Evolutionary conservation across 2,113 vertebrate genomes (phyloP), one percentile per base, ranked within the genome.

Genomic region (Xiphophorus couchianus): DNA sequence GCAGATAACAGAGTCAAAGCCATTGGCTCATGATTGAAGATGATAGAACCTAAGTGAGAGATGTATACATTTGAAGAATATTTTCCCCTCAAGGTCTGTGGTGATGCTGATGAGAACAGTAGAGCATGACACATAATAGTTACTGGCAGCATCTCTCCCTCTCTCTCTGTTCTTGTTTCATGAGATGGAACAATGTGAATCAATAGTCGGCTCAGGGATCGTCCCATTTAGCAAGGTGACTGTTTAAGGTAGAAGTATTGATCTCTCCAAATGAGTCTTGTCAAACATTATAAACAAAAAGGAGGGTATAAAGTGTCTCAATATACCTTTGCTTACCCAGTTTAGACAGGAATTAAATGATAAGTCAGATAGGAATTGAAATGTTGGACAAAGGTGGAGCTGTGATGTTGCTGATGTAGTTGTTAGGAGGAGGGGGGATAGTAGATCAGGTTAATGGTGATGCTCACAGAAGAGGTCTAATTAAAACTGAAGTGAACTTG

Each of bases 141-240:
- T 22, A 37, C 15, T 69, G 37, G 13, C 70, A 44, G 6, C 30
- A 62, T 19, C 22, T 19, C 51, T 5, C 22, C 3, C 5, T 17
- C 66, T 72, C 66, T 68, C n/a, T 67, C 35, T 67, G 69, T 66
- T 42, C 54, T n/a, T 39, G 60, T 68, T 78, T 81, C 75, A 76
- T 73, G 68, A 76, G 72, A 62, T 68, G 64, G 69, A 81, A 51
- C 79, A 69, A 73, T 22, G 68, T 42, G 28, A 82, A 84, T 87
- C 82, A 76, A 78, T 81, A 79, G 19, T 62, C 65, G 37, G 35
- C 62, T 51, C 35, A 72, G 77, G 69, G 75, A 73, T 42, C 2
- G 15, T 74, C 39, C 65, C 81, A 67, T 75, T 78, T 70, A 76
- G 69, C 73, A 73, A 74, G 75, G 72, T 51, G 72, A 81, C 78